phyloP scores from a whole-genome alignment of 2,113 vertebrate species.

The Cyprinodon tularosa region DNA sequence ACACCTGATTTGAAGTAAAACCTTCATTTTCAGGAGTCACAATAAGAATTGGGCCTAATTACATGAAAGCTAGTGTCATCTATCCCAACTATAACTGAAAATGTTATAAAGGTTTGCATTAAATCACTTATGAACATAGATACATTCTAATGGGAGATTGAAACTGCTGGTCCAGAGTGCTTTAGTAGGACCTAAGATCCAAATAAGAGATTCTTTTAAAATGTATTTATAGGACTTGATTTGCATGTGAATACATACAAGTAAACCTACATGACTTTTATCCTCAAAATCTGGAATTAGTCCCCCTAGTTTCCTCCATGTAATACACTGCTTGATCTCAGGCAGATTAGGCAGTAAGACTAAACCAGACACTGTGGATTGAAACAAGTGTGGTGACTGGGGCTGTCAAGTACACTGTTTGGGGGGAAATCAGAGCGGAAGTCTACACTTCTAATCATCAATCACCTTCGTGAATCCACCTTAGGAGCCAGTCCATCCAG shows the following conservation, averaged over 20 bases:
- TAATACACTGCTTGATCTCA: background rate
- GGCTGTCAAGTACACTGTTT: constrained; percentile 61
- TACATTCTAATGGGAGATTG: too few relatives aligned
- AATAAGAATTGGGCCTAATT: too few relatives aligned
- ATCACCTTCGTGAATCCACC: constrained; percentile 68
- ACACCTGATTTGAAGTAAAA: too few relatives aligned
- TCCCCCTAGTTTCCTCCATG: background rate
- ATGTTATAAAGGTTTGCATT: too few relatives aligned
- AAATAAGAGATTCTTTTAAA: too few relatives aligned
- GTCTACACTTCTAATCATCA: constrained; percentile 69
- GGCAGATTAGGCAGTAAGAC: constrained; percentile 7
- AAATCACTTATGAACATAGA: too few relatives aligned
- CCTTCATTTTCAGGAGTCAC: too few relatives aligned
- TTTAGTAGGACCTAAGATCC: too few relatives aligned
- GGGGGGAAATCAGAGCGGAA: constrained; percentile 67
- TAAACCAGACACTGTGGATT: constrained; percentile 11
- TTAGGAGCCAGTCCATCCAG: constrained; percentile 53
- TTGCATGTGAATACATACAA: background rate
- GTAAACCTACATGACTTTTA: background rate
- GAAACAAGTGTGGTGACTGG: constrained; percentile 43
- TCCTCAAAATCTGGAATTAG: background rate
- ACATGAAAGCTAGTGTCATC: too few relatives aligned
- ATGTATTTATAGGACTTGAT: too few relatives aligned
- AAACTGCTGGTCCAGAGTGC: too few relatives aligned
- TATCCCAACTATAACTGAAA: too few relatives aligned